Evolutionary conservation across 2,888 invertebrate genomes (phyloP).

Genomic region (Nymphalis urticae): DNA sequence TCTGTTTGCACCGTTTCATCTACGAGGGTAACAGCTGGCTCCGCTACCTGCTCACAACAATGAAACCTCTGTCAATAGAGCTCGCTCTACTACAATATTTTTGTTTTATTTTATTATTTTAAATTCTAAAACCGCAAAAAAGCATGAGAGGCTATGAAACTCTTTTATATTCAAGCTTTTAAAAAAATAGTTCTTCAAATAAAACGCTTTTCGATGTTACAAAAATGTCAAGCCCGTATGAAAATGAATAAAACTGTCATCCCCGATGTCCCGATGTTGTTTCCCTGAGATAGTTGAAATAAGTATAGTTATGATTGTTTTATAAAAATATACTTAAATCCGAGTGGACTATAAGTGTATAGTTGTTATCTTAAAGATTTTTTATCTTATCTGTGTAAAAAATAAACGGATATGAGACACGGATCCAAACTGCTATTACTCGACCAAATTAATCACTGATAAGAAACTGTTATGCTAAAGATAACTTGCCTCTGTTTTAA

Average conservation of each 20-base stretch:
- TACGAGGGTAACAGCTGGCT: constrained; percentile 65
- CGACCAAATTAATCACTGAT: constrained; percentile 69
- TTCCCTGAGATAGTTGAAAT: neutral
- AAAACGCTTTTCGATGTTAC: constrained; percentile 6
- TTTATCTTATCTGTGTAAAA: constrained; percentile 71
- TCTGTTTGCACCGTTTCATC: constrained; percentile 61
- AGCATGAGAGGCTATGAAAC: constrained; percentile 31
- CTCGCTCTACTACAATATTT: constrained; percentile 56
- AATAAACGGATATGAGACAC: constrained; percentile 63
- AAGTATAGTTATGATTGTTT: neutral
- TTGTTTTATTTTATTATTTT: constrained; percentile 46
- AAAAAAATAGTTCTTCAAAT: constrained; percentile 12
- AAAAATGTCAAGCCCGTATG: neutral
- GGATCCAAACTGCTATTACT: constrained; percentile 59
- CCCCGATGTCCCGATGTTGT: neutral
- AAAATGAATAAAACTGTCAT: constrained; percentile 3
- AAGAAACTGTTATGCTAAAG: constrained; percentile 40
- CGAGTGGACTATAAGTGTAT: constrained; percentile 44
- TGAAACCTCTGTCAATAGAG: constrained; percentile 67
- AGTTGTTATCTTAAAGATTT: constrained; percentile 52
- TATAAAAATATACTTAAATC: constrained; percentile 41
- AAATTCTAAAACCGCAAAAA: constrained; percentile 40
- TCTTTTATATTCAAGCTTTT: constrained; percentile 34
- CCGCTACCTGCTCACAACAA: constrained; percentile 73
- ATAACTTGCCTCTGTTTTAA: constrained; percentile 8